Base-by-base conservation (phyloP, 2,113 vertebrate genomes). In the Zosterops lateralis region DNA sequence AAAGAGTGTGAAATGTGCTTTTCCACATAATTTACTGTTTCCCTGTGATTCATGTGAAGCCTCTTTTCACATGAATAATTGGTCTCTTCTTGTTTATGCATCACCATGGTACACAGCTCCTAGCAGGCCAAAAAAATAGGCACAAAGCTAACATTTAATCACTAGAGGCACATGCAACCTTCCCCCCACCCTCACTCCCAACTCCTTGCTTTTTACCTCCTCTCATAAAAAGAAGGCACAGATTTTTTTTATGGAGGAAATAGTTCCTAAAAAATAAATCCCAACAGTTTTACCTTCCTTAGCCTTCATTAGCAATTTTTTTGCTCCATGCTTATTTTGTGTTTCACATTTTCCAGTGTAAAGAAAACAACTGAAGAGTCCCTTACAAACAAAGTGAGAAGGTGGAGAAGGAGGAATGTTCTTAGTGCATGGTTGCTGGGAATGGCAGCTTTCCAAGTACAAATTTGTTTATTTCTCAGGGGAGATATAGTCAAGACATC, bases 1-100 rank as follows among this genome's bases (percentile, higher is more conserved):
- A 84, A 65, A 58, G 74, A 73, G 78, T 45, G 45, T 42, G 56
- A 87, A 84, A 75, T 44, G n/a, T 76, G n/a, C 62, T 92, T 96
- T 94, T 76, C 76, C 75, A 89, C 61, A 70, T 78, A 75, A 92
- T 94, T 90, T 85, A 70, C 60, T 60, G 13, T 47, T 97, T 91
- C 80, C 44, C 92, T 83, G 44, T 84, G 86, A 95, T 87, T 77
- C 92, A 54, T 82, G 81, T 82, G 81, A 93, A 92, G 90, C 40
- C 51, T 89, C 91, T 94, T 79, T 92, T 93, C 77, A 58, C 36
- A 76, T 83, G 44, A 88, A 92, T 92, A 92, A 87, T 60, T 82
- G 87, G 67, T 95, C 67, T 64, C 53, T 87, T 95, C 95, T 95
- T 97, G 92, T 96, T 97, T 96, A 94, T 86, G 64, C 58, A 92